Conservation (phyloP, 2,797 vertebrate genomes). For the Arnoldichthys spilopterus region DNA sequence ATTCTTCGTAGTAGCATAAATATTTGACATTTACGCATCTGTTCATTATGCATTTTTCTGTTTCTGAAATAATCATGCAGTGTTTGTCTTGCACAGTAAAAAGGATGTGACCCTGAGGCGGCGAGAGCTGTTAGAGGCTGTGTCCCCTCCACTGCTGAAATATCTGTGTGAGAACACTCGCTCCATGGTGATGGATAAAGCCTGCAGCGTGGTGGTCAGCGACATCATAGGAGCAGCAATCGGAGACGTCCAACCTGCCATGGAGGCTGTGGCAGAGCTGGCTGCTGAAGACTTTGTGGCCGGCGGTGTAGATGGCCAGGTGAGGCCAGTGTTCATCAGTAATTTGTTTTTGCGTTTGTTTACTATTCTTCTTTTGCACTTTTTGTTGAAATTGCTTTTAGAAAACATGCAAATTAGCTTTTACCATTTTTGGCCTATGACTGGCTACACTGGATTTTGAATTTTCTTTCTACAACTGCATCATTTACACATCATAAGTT, state of each 20-base stretch:
- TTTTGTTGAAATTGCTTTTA: background rate
- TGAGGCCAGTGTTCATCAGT: slow-evolving; percentile 50
- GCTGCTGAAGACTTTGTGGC: slow-evolving; percentile 84
- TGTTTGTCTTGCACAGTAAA: slow-evolving; percentile 79
- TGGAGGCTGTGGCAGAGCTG: slow-evolving; percentile 84
- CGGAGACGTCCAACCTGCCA: slow-evolving; percentile 85
- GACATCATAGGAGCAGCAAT: slow-evolving; percentile 83
- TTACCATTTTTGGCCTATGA: background rate
- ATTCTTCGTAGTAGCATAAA: background rate
- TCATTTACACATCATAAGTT: too few relatives aligned
- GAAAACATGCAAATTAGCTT: background rate
- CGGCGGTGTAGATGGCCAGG: slow-evolving; percentile 84
- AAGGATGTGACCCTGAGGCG: slow-evolving; percentile 83
- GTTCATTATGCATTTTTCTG: too few relatives aligned
- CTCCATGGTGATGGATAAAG: slow-evolving; percentile 86
- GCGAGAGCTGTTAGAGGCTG: slow-evolving; percentile 86
- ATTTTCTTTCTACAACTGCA: too few relatives aligned
- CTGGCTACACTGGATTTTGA: too few relatives aligned
- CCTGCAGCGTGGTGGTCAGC: slow-evolving; percentile 82
- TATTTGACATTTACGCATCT: background rate
- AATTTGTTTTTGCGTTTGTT: slow-evolving; percentile 1
- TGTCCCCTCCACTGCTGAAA: slow-evolving; percentile 84
- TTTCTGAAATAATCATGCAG: background rate
- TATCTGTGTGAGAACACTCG: slow-evolving; percentile 81
- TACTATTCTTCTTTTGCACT: background rate